Percentiles rank a stretch among this genome's conserved stretches.
These are phyloP conservation scores for Trogon melanurus DNA, from an alignment of 2,113 vertebrate species.

Conservation along the genomic window DNA sequence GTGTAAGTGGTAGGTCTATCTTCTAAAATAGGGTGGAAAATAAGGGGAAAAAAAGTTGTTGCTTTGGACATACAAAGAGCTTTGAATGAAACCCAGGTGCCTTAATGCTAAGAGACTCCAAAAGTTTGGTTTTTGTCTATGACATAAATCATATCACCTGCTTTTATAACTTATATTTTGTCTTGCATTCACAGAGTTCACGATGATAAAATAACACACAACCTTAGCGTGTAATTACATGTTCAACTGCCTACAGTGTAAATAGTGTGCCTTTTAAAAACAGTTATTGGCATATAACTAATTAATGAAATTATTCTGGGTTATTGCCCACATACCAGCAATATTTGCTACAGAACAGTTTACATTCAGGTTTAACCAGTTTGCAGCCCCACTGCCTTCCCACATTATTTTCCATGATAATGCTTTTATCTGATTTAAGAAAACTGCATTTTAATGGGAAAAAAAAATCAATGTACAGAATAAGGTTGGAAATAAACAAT, in stretches of 20 bases:
- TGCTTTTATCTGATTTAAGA: background rate
- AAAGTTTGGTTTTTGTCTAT: background rate
- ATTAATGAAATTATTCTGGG: slow-evolving; percentile 45
- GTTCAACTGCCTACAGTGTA: background rate
- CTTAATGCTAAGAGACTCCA: background rate
- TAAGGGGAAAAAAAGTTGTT: background rate
- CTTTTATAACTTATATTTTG: background rate
- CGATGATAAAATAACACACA: background rate
- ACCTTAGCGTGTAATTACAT: slow-evolving; percentile 11
- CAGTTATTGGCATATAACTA: slow-evolving; percentile 14
- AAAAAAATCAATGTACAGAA: background rate
- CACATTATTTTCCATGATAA: slow-evolving; percentile 13
- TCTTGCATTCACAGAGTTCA: background rate
- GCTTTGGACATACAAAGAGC: background rate
- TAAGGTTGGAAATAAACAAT: background rate
- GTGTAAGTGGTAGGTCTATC: background rate
- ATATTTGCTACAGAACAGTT: background rate
- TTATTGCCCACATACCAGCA: background rate
- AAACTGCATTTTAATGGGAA: background rate
- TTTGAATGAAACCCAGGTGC: background rate
- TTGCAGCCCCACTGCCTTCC: background rate
- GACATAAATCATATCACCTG: background rate
- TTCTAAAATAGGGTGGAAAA: background rate
- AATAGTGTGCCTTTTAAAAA: slow-evolving; percentile 5
- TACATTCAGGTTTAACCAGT: slow-evolving; percentile 37